These are phyloP conservation scores for Merluccius polli DNA, from an alignment of 2,797 vertebrate species.

Conservation along the genomic window DNA sequence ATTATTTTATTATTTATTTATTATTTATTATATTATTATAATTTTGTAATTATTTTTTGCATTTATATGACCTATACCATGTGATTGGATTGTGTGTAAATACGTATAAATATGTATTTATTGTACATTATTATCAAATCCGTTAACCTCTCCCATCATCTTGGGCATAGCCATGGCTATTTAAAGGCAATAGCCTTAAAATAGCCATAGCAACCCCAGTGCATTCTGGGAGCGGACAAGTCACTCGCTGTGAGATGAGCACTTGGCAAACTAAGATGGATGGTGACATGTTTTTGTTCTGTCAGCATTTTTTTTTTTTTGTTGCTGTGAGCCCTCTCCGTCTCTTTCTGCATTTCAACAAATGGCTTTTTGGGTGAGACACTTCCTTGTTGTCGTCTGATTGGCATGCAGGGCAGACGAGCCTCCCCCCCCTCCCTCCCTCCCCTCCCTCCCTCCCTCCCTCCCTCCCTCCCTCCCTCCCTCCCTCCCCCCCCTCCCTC, in stretches of 20 bases:
- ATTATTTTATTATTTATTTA: too few relatives aligned
- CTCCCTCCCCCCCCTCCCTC: too few relatives aligned
- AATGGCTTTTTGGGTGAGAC: conserved; percentile 62
- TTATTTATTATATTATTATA: too few relatives aligned
- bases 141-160: not conserved
- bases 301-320: conserved; percentile 65
- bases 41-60: too few relatives aligned
- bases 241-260: conserved; percentile 51
- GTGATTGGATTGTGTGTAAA: not conserved
- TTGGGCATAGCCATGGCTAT: conserved; percentile 38
- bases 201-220: conserved; percentile 43
- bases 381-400: conserved; percentile 57
- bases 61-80: not conserved
- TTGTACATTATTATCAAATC: not conserved
- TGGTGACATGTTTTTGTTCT: conserved; percentile 62
- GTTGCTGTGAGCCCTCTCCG: conserved; percentile 38
- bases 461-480: too few relatives aligned
- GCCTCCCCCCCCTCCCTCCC: too few relatives aligned
- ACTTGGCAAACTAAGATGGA: conserved; percentile 68
- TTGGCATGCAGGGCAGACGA: conserved; percentile 62
- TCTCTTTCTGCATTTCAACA: conserved; percentile 68
- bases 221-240: conserved; percentile 40
- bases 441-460: too few relatives aligned
- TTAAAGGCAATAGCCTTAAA: conserved; percentile 27
- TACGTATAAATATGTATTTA: not conserved